These are phyloP conservation scores for Umimayanthus chanpuru DNA, from an alignment of 92 coral and sea anemone species.

Conservation along the genomic window DNA sequence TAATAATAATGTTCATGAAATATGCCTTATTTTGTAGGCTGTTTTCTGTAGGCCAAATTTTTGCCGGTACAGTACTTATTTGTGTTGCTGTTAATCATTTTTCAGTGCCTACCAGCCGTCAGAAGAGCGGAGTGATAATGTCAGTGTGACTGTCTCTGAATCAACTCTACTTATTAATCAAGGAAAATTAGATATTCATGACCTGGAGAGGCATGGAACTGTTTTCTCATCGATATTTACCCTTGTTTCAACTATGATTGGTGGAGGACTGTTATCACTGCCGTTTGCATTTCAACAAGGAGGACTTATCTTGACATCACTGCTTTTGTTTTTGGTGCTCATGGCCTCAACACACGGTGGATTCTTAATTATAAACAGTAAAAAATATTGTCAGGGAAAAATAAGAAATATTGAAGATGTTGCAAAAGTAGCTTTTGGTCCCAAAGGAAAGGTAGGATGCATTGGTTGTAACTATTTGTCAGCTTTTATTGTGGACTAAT, in stretches of 20 bases:
- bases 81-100: background rate
- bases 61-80: too few species aligned
- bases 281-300: constrained; percentile 95
- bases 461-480: background rate
- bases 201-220: constrained; percentile 81
- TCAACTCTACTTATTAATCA: constrained; percentile 61
- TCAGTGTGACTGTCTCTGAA: constrained; percentile 47
- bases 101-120: background rate
- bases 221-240: constrained; percentile 86
- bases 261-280: constrained; percentile 80
- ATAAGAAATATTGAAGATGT: constrained; percentile 90
- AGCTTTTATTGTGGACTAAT: too few species aligned
- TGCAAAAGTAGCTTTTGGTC: constrained; percentile 84
- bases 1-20: too few species aligned
- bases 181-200: constrained; percentile 19
- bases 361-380: constrained; percentile 82
- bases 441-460: constrained; percentile 74
- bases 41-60: too few species aligned
- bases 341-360: constrained; percentile 95
- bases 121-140: background rate
- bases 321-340: constrained; percentile 58
- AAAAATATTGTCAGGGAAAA: constrained; percentile 88
- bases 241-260: constrained; percentile 89
- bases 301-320: constrained; percentile 77
- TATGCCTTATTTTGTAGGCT: too few species aligned